These are phyloP conservation scores for Threskiornis aethiopicus DNA, from an alignment of 2,797 vertebrate genomes.

Conservation along the genomic window DNA sequence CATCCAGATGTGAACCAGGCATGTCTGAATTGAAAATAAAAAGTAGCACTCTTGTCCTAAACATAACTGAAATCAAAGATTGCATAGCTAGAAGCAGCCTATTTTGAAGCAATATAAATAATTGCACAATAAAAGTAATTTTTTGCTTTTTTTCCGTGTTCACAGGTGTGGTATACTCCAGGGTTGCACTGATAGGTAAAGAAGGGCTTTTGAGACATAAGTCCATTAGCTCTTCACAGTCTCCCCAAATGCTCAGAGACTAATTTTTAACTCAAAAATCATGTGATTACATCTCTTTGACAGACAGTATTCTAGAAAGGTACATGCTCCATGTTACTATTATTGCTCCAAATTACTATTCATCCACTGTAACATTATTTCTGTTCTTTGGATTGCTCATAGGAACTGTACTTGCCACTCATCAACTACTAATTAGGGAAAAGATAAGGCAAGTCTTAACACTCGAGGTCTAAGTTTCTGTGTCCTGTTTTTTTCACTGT, in stretches of 20 bases:
- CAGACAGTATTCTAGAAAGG: not conserved
- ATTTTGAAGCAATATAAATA: not conserved
- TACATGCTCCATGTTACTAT: not conserved
- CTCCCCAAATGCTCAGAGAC: not conserved
- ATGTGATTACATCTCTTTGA: not conserved
- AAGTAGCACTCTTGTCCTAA: not conserved
- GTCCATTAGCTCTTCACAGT: not conserved
- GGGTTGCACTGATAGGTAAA: not conserved
- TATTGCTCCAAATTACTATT: not conserved
- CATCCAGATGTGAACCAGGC: not conserved
- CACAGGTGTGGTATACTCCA: rapidly evolving
- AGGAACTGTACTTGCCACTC: not conserved
- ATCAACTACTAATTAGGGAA: not conserved
- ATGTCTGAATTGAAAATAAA: not conserved
- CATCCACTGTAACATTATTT: not conserved
- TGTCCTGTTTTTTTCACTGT: not conserved
- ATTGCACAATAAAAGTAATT: not conserved
- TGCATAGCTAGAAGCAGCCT: not conserved
- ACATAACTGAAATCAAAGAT: not conserved
- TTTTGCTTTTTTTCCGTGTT: not conserved
- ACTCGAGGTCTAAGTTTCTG: not conserved
- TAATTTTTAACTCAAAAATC: not conserved
- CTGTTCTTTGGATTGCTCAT: not conserved
- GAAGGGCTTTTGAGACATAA: not conserved
- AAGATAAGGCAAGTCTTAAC: not conserved